A percentile compares a stretch with the other conserved stretches of the same genome.
Evolutionary conservation across 2,797 vertebrate species (phyloP).

Genomic region (Serranus cabrilla): DNA sequence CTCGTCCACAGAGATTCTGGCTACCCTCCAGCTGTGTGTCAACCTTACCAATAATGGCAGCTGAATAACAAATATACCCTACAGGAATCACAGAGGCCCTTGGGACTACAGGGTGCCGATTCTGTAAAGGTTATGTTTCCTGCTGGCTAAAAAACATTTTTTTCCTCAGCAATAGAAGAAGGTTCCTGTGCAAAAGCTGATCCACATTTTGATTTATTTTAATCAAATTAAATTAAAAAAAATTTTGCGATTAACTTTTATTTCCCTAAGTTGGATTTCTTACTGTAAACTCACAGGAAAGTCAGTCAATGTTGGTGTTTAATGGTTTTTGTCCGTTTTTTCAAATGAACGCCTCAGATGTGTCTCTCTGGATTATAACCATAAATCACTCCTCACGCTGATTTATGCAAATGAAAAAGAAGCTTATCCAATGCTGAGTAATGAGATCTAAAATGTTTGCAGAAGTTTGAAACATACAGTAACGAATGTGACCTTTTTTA

Average conservation of each 20-base stretch:
- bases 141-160: conserved; percentile 44
- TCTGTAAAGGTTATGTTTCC: conserved; percentile 65
- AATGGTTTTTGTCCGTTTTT: too few species aligned
- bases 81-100: conserved; percentile 55
- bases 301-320: too few species aligned
- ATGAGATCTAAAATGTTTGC: conserved; percentile 24
- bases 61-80: conserved; percentile 75
- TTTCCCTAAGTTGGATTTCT: too few species aligned
- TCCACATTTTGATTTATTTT: too few species aligned
- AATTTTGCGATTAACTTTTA: too few species aligned
- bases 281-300: too few species aligned
- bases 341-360: background rate
- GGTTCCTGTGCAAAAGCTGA: too few species aligned
- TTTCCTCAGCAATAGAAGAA: conserved; percentile 2
- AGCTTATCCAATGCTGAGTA: conserved; percentile 11
- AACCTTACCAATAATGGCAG: conserved; percentile 69
- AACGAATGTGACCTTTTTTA: conserved; percentile 40
- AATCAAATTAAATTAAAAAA: too few species aligned
- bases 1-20: conserved; percentile 47
- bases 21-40: conserved; percentile 71
- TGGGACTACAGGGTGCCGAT: conserved; percentile 41
- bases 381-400: background rate
- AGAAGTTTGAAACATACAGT: conserved; percentile 13
- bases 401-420: conserved; percentile 5
- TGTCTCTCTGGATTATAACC: conserved; percentile 13